Evolutionary conservation across 2,888 invertebrate species (phyloP).

Genomic region (Patella caerulea): DNA sequence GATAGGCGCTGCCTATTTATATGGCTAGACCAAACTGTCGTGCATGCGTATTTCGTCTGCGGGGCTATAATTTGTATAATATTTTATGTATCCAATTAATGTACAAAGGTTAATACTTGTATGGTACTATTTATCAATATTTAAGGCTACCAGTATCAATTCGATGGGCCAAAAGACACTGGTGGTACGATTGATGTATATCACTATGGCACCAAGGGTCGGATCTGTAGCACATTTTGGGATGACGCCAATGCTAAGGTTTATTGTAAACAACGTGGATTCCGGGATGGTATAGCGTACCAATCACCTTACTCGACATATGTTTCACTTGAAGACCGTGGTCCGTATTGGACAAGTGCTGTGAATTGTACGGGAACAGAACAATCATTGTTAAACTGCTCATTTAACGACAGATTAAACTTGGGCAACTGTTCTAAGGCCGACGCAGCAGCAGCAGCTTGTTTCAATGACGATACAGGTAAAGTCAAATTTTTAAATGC

Average conservation of each 20-base stretch:
- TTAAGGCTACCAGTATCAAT: constrained; percentile 45
- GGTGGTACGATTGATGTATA: constrained; percentile 41
- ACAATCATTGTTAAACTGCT: constrained; percentile 44
- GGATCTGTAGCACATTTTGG: constrained; percentile 69
- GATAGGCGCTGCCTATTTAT: too few species aligned
- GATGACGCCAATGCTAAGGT: constrained; percentile 54
- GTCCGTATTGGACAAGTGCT: constrained; percentile 55
- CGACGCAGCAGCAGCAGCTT: constrained; percentile 53
- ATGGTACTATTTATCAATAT: background rate
- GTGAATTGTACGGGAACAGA: constrained; percentile 58
- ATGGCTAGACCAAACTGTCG: too few species aligned
- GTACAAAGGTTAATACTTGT: too few species aligned
- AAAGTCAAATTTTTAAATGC: background rate
- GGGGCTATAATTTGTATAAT: too few species aligned
- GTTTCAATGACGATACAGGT: constrained; percentile 55
- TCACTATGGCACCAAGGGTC: constrained; percentile 65
- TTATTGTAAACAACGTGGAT: constrained; percentile 49
- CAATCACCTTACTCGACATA: constrained; percentile 38
- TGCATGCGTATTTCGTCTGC: too few species aligned
- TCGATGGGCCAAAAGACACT: constrained; percentile 26
- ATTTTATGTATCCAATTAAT: too few species aligned
- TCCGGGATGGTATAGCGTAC: constrained; percentile 48
- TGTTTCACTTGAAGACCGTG: constrained; percentile 36
- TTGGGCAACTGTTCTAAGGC: constrained; percentile 50
- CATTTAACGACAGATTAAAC: constrained; percentile 41